Evolutionary conservation across 2,113 vertebrate species (phyloP), one percentile per base, ranked within the genome.

Genomic region (Planiliza haematocheilus): DNA sequence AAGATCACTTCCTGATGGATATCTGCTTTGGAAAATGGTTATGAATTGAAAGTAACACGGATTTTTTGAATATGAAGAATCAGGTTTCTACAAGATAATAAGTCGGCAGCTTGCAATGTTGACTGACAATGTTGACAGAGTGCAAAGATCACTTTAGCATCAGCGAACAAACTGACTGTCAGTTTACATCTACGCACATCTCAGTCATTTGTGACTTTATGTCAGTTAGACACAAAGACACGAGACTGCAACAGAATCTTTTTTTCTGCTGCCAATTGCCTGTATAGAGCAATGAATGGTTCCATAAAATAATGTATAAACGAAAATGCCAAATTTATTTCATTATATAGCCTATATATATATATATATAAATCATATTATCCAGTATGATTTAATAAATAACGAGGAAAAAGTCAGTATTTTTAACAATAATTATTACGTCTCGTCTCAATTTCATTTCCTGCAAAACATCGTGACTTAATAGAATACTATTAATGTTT

Each of bases 161-260:
- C 36, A 58, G 4, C 7, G 1, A 11, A 57, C 12, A 30, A 57
- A 41, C 39, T 48, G 13, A 12, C 41, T 41, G 74, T 76, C 60
- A 77, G 2, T 38, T 56, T 37, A 4, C 45, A 77, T 74, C 24
- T 37, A 9, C 3, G 9, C 11, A 65, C 14, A 37, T 60, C 30
- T 71, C 46, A 68, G 46, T 76, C 70, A 70, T 45, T 42, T 41
- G 21, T 62, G 60, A 61, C 7, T 56, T 71, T 21, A 20, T 61
- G 72, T 52, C 39, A 74, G 53, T 30, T 0, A 48, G 24, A 16
- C 21, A 8, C 14, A 30, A 1, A 17, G 30, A 48, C 24, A 38
- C n/a, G 18, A 21, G 36, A 46, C 8, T 49, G 43, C 7, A 21
- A 2, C 20, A 30, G 21, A 8, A 10, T 4, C 7, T 53, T 53